A percentile compares a stretch with the other conserved stretches of the same genome.
Evolutionary conservation across 2,113 vertebrate species (phyloP).

Genomic region (Myotis lucifugus): DNA sequence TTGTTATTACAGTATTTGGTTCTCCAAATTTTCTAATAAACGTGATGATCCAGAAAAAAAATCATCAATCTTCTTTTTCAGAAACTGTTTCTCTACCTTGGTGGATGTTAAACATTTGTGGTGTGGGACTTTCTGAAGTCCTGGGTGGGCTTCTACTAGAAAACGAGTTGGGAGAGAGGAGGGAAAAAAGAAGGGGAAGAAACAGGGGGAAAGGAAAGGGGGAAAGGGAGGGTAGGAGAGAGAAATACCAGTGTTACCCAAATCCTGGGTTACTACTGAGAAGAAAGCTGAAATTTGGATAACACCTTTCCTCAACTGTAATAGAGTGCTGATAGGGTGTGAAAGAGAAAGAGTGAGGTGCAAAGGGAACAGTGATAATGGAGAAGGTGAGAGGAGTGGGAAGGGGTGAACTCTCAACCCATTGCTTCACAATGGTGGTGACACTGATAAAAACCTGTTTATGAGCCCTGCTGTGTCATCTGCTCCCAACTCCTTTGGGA

Average conservation of each 20-base stretch:
- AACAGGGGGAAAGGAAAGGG: background rate
- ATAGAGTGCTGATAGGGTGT: constrained; percentile 34
- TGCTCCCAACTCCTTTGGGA: background rate
- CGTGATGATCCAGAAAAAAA: background rate
- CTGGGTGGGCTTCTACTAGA: background rate
- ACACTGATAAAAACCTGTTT: background rate
- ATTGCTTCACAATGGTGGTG: background rate
- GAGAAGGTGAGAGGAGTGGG: constrained; percentile 39
- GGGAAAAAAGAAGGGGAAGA: background rate
- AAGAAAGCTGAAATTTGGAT: background rate
- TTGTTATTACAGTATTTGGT: background rate
- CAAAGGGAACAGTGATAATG: background rate
- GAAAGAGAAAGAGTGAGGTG: background rate
- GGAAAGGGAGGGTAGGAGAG: background rate
- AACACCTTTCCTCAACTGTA: constrained; percentile 46
- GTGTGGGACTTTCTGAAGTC: background rate
- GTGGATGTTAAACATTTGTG: constrained; percentile 4
- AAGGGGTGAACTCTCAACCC: background rate
- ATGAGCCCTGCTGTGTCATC: background rate
- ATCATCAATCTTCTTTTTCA: background rate
- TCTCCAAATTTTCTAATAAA: background rate
- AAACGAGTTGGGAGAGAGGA: background rate
- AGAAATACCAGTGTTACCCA: background rate
- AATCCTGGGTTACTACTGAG: background rate
- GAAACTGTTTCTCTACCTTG: background rate